These are phyloP conservation scores for Dermatemys mawii DNA, from an alignment of 2,113 vertebrate genomes.

Conservation along the genomic window DNA sequence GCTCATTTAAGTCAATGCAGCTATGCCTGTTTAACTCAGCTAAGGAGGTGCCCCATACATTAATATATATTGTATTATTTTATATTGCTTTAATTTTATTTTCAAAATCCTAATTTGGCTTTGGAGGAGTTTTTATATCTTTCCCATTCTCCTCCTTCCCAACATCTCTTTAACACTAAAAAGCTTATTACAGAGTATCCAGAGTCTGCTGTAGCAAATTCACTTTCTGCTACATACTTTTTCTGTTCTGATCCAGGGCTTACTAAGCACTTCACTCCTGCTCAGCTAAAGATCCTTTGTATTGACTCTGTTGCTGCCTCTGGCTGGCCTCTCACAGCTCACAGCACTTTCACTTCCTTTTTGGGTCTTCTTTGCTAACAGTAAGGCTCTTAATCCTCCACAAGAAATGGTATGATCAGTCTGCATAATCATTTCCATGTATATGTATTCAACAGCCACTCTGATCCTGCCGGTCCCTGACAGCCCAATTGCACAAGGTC, in stretches of 20 bases:
- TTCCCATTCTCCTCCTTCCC: accelerated
- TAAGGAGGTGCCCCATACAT: background rate
- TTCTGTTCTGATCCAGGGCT: background rate
- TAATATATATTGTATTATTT: background rate
- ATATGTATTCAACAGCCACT: background rate
- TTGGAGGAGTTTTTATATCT: background rate
- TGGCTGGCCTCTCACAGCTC: background rate
- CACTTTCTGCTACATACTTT: background rate
- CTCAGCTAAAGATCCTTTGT: background rate
- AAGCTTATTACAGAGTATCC: background rate
- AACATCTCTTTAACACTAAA: background rate
- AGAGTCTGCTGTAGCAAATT: background rate
- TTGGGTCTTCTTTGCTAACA: background rate
- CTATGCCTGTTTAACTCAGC: background rate
- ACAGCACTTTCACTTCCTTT: constrained; percentile 43
- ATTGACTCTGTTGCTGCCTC: background rate
- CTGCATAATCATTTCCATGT: background rate
- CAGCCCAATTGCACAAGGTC: background rate
- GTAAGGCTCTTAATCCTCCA: background rate
- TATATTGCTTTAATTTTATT: background rate
- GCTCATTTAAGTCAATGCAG: background rate
- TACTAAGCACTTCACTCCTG: background rate
- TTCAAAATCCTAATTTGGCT: background rate
- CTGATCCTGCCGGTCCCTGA: background rate
- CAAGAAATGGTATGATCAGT: background rate